A percentile compares a stretch with the other conserved stretches of the same genome.
phyloP scores from a whole-genome alignment of 2,797 vertebrate genomes.

The Diplodus puntazzo region DNA sequence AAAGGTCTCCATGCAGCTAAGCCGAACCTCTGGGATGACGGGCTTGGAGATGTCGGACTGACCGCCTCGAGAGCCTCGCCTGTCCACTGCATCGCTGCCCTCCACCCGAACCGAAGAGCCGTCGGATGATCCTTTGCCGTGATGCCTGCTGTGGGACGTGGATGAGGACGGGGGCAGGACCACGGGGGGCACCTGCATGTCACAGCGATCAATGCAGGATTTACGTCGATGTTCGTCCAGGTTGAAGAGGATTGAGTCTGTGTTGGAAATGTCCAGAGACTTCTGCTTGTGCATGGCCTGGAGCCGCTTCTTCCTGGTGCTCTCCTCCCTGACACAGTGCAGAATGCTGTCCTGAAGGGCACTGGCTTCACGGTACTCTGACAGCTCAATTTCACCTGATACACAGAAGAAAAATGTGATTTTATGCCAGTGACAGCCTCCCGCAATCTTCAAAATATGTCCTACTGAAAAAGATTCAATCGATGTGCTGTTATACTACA shows the following conservation, averaged over 20 bases:
- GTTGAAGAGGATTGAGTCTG: conserved; percentile 96
- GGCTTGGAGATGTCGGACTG: conserved; percentile 84
- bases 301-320: conserved; percentile 95
- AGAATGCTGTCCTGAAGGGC: conserved; percentile 95
- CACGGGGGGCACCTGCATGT: conserved; percentile 83
- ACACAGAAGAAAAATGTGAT: conserved; percentile 22
- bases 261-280: conserved; percentile 98
- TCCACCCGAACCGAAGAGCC: conserved; percentile 80
- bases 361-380: conserved; percentile 95
- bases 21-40: conserved; percentile 95
- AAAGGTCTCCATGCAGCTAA: conserved; percentile 97
- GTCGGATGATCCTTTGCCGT: conserved; percentile 83
- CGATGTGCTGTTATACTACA: conserved; percentile 22
- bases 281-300: conserved; percentile 98
- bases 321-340: conserved; percentile 95
- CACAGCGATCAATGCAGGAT: conserved; percentile 97
- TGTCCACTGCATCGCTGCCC: conserved; percentile 65
- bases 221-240: conserved; percentile 97
- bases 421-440: conserved; percentile 27
- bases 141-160: conserved; percentile 70
- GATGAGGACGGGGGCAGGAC: conserved; percentile 77
- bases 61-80: conserved; percentile 76
- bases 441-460: conserved; percentile 23
- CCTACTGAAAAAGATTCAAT: conserved; percentile 10
- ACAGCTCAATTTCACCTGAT: conserved; percentile 97